These are phyloP conservation scores for Cosmia pyralina DNA, from an alignment of 2,888 invertebrate genomes.

Conservation along the genomic window DNA sequence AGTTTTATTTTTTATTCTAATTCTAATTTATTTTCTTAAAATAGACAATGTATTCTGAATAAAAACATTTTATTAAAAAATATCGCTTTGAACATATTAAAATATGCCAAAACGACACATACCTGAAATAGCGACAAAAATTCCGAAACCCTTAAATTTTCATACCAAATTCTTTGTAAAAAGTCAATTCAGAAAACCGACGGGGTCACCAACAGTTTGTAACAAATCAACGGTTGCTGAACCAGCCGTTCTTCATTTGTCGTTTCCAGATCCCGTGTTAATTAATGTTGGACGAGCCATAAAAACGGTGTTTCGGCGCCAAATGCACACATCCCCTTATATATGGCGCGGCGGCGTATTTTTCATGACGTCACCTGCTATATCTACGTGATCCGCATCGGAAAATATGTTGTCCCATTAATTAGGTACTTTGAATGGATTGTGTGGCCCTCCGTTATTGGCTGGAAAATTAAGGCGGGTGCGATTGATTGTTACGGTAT, in stretches of 20 bases:
- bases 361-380: slow-evolving; percentile 82
- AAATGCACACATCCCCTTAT: slow-evolving; percentile 69
- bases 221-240: slow-evolving; percentile 62
- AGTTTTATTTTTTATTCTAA: not conserved
- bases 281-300: slow-evolving; percentile 74
- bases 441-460: slow-evolving; percentile 79
- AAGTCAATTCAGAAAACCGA: slow-evolving; percentile 35
- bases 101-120: slow-evolving; percentile 12
- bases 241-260: slow-evolving; percentile 73
- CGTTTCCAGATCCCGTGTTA: slow-evolving; percentile 71
- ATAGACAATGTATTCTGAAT: not conserved
- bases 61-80: not conserved
- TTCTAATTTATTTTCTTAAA: not conserved
- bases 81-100: not conserved
- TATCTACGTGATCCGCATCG: slow-evolving; percentile 79
- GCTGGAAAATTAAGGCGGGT: slow-evolving; percentile 80
- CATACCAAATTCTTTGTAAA: slow-evolving; percentile 55
- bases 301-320: slow-evolving; percentile 70
- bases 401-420: slow-evolving; percentile 85
- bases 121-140: slow-evolving; percentile 17
- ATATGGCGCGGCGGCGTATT: slow-evolving; percentile 72
- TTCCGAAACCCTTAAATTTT: slow-evolving; percentile 58
- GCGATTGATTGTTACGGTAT: slow-evolving; percentile 80
- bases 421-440: slow-evolving; percentile 85
- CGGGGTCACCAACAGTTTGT: slow-evolving; percentile 43